Percentiles rank a stretch among this genome's conserved stretches.
phyloP scores from a whole-genome alignment of 2,888 invertebrate species.

The Taenaris catops region DNA sequence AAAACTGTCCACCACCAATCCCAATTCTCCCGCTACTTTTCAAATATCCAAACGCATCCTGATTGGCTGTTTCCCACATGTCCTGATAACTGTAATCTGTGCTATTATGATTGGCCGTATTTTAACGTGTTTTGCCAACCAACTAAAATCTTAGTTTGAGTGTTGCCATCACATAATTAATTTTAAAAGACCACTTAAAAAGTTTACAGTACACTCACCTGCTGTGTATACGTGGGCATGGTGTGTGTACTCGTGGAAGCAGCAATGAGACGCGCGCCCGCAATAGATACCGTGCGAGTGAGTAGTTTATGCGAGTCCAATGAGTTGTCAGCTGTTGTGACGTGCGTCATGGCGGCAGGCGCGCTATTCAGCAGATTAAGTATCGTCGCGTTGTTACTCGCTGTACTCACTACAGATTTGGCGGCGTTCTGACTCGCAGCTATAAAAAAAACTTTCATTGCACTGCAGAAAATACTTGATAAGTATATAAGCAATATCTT shows the following conservation, averaged over 20 bases:
- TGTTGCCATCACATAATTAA: no score
- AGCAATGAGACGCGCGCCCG: slow-evolving; percentile 66
- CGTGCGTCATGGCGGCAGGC: slow-evolving; percentile 85
- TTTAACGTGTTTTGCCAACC: no score
- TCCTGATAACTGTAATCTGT: no score
- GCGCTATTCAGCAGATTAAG: slow-evolving; percentile 88
- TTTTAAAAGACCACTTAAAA: background rate
- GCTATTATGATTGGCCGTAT: no score
- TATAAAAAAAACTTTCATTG: slow-evolving; percentile 28
- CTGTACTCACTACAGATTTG: slow-evolving; percentile 66
- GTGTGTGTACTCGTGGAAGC: slow-evolving; percentile 56
- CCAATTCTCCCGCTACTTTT: no score
- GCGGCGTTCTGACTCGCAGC: slow-evolving; percentile 69
- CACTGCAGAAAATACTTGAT: background rate
- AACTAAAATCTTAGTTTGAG: no score
- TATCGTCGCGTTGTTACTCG: slow-evolving; percentile 85
- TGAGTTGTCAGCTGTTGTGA: slow-evolving; percentile 36
- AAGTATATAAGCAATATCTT: background rate
- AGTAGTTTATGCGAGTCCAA: slow-evolving; percentile 61
- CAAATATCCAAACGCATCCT: no score
- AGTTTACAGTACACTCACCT: slow-evolving; percentile 35
- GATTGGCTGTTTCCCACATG: no score
- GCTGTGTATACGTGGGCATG: slow-evolving; percentile 59
- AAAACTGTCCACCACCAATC: no score
- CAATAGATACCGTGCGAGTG: slow-evolving; percentile 76